Evolutionary conservation across 2,888 invertebrate species (phyloP).

Genomic region (Apomyelois bistriatella): DNA sequence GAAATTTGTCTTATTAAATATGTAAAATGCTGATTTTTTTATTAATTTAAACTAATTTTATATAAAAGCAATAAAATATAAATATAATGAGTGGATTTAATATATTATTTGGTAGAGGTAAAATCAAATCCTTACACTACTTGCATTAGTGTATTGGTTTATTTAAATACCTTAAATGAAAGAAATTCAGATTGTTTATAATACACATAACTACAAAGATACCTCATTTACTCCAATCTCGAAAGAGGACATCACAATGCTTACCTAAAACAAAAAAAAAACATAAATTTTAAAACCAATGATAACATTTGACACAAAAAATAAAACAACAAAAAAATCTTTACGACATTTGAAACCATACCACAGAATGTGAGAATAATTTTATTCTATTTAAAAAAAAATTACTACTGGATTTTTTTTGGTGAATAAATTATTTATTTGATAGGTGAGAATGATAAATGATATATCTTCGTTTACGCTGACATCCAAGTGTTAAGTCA

Average conservation of each 20-base stretch:
- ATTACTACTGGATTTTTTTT: conserved; percentile 43
- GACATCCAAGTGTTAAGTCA: conserved; percentile 53
- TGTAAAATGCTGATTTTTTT: no score
- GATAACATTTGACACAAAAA: not conserved
- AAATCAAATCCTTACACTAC: no score
- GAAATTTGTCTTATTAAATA: no score
- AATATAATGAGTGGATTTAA: no score
- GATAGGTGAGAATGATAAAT: conserved; percentile 46
- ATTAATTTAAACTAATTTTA: no score
- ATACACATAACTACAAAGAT: no score
- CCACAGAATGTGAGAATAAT: conserved; percentile 27
- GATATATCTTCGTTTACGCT: conserved; percentile 36
- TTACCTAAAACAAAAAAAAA: conserved; percentile 7
- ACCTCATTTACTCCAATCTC: not conserved
- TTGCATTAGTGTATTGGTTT: not conserved
- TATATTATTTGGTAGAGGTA: no score
- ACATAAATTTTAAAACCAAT: not conserved
- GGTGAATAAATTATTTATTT: conserved; percentile 44
- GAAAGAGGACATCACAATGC: not conserved
- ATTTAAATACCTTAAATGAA: no score
- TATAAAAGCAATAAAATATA: no score
- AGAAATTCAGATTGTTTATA: no score
- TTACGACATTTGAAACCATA: not conserved
- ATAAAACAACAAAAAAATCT: not conserved
- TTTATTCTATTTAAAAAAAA: conserved; percentile 30